Evolutionary conservation across 2,113 vertebrate genomes (phyloP).

Genomic region (Brienomyrus longianalis): DNA sequence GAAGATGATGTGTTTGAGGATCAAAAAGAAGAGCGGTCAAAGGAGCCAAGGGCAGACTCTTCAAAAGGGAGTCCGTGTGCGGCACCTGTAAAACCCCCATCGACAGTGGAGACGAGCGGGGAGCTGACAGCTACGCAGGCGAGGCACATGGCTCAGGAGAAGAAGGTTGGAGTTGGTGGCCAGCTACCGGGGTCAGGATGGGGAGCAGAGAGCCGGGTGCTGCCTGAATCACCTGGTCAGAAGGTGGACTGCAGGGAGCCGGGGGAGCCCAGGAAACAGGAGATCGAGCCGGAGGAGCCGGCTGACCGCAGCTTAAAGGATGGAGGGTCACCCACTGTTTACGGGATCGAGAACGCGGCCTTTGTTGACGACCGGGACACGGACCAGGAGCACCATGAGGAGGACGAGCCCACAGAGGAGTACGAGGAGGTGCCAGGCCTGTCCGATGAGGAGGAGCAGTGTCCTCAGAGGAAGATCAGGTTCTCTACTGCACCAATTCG

Average conservation of each 20-base stretch:
- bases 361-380: slow-evolving; percentile 76
- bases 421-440: slow-evolving; percentile 74
- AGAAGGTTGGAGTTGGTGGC: slow-evolving; percentile 31
- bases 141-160: slow-evolving; percentile 14
- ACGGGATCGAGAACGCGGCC: slow-evolving; percentile 80
- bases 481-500: slow-evolving; percentile 82
- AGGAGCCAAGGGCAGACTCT: slow-evolving; percentile 31
- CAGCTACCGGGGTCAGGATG: slow-evolving; percentile 21
- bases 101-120: slow-evolving; percentile 20
- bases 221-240: slow-evolving; percentile 30
- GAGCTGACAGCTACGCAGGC: slow-evolving; percentile 27
- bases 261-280: slow-evolving; percentile 45
- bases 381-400: slow-evolving; percentile 53
- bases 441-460: slow-evolving; percentile 77
- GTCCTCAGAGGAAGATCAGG: slow-evolving; percentile 64
- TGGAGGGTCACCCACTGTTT: slow-evolving; percentile 55
- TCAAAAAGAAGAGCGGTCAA: slow-evolving; percentile 34
- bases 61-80: slow-evolving; percentile 31
- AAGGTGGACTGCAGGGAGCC: slow-evolving; percentile 38
- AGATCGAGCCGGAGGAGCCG: slow-evolving; percentile 46
- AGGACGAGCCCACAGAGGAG: slow-evolving; percentile 58
- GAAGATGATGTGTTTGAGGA: slow-evolving; percentile 51
- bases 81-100: neutral
- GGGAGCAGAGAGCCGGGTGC: slow-evolving; percentile 29
- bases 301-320: slow-evolving; percentile 38